A percentile compares a stretch with the other conserved stretches of the same genome.
phyloP scores from a whole-genome alignment of 2,888 invertebrate genomes.

The Cynaeus angustus region DNA sequence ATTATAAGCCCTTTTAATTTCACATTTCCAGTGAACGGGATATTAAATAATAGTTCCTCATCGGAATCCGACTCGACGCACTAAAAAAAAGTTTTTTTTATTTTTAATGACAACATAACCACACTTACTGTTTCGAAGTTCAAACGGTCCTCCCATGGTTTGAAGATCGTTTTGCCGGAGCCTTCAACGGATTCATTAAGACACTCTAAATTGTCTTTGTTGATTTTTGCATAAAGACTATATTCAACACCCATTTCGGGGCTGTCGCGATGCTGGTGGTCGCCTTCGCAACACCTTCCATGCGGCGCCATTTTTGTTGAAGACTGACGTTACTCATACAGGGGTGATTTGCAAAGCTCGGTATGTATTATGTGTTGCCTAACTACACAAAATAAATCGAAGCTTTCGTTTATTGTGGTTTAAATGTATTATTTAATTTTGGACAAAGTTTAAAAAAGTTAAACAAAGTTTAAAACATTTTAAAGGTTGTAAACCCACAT shows the following conservation, averaged over 20 bases:
- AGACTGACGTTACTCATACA: not conserved
- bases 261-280: slow-evolving; percentile 78
- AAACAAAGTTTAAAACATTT: too few species aligned
- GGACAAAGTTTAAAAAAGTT: too few species aligned
- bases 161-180: slow-evolving; percentile 92
- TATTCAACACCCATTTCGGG: slow-evolving; percentile 85
- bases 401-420: too few species aligned
- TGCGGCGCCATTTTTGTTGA: slow-evolving; percentile 72
- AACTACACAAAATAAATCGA: too few species aligned
- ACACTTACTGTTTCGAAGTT: slow-evolving; percentile 81
- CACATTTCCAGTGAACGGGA: slow-evolving; percentile 96
- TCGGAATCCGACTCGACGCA: slow-evolving; percentile 97
- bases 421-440: too few species aligned
- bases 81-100: slow-evolving; percentile 72
- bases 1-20: slow-evolving; percentile 96
- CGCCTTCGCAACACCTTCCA: slow-evolving; percentile 77
- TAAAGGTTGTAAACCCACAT: too few species aligned
- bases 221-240: slow-evolving; percentile 92
- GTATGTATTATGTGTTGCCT: too few species aligned
- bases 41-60: slow-evolving; percentile 95
- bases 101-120: slow-evolving; percentile 39
- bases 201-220: slow-evolving; percentile 89
- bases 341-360: too few species aligned
- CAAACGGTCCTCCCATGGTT: slow-evolving; percentile 91
- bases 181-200: slow-evolving; percentile 92